Percentiles rank a stretch among this genome's conserved stretches.
Evolutionary conservation across 2,797 vertebrate species (phyloP).

Genomic region (Falco berigora): DNA sequence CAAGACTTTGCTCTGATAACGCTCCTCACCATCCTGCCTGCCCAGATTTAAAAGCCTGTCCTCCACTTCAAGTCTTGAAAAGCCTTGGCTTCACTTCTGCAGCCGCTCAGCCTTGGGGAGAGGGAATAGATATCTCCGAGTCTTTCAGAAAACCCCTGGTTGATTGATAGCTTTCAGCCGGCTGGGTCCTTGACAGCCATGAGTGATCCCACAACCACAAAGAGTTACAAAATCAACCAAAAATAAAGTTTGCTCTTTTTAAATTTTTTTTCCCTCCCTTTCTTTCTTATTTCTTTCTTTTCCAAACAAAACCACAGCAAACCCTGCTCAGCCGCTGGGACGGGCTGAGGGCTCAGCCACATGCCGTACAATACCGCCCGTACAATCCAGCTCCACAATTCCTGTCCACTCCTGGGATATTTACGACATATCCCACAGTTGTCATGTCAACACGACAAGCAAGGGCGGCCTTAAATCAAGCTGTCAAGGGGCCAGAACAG

Average conservation of each 20-base stretch:
- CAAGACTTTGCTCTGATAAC: neutral
- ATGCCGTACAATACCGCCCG: constrained; percentile 67
- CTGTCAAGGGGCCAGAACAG: constrained; percentile 65
- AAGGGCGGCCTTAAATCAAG: constrained; percentile 68
- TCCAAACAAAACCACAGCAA: constrained; percentile 4
- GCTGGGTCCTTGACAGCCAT: neutral
- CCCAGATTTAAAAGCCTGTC: neutral
- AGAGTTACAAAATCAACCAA: neutral
- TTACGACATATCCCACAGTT: constrained; percentile 75
- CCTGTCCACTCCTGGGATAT: constrained; percentile 73
- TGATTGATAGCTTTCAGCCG: constrained; percentile 35
- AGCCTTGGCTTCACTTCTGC: constrained; percentile 12
- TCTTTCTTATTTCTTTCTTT: constrained; percentile 3
- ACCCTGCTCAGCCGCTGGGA: constrained; percentile 15
- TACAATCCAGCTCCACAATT: constrained; percentile 73
- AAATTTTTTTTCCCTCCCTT: neutral
- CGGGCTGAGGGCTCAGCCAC: constrained; percentile 58
- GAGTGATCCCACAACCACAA: neutral
- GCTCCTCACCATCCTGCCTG: neutral
- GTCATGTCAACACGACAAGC: constrained; percentile 73
- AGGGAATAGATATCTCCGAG: neutral
- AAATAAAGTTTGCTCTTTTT: neutral
- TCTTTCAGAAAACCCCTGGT: neutral
- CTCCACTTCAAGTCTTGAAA: neutral
- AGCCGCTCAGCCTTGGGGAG: neutral